These are phyloP conservation scores for Pheosia tremula DNA, from an alignment of 2,888 invertebrate genomes.

Conservation along the genomic window DNA sequence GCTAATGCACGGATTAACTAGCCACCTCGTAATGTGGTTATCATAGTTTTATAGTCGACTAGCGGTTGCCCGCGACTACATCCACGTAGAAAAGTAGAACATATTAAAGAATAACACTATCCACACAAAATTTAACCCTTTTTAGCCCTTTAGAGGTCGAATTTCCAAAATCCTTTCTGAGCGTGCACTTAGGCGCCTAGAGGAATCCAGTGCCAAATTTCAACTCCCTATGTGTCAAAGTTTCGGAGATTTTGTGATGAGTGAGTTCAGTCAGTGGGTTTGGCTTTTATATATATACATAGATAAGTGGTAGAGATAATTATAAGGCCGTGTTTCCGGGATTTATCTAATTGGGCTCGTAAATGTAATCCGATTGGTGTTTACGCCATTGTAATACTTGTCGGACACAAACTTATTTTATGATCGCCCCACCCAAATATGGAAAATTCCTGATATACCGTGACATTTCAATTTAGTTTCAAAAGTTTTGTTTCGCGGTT, in stretches of 20 bases:
- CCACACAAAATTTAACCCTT: no score
- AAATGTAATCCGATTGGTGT: background rate
- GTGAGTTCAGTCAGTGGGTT: no score
- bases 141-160: no score
- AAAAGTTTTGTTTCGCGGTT: no score
- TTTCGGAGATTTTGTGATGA: background rate
- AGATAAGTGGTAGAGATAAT: slow-evolving; percentile 18
- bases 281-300: no score
- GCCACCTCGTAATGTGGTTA: slow-evolving; percentile 27
- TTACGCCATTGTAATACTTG: background rate
- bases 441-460: background rate
- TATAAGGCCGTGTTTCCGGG: slow-evolving; percentile 23
- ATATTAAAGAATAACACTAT: no score
- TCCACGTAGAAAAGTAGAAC: no score
- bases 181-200: no score
- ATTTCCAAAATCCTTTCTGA: no score
- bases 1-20: slow-evolving; percentile 32
- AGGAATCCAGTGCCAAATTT: no score
- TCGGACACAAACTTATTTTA: background rate
- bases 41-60: slow-evolving; percentile 39
- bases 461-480: background rate
- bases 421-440: background rate
- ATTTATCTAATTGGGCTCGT: slow-evolving; percentile 1
- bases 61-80: slow-evolving; percentile 11
- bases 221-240: background rate